These are phyloP conservation scores for Torymus texanus DNA, from an alignment of 2,888 invertebrate species.

Conservation along the genomic window DNA sequence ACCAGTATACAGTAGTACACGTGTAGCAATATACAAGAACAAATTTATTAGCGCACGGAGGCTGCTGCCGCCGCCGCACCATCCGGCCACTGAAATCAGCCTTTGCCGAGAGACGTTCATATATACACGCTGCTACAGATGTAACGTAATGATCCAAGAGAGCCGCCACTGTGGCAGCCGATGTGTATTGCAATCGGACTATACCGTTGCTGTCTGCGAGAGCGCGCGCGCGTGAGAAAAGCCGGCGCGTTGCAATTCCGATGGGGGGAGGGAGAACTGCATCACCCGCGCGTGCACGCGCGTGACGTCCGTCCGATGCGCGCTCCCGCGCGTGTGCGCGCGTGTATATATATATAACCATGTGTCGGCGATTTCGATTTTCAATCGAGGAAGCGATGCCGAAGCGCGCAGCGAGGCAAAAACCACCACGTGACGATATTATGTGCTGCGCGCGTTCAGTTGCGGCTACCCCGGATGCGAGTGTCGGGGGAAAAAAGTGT, in stretches of 20 bases:
- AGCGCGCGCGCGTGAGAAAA: conserved; percentile 42
- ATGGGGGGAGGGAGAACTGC: not conserved
- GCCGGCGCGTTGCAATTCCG: conserved; percentile 40
- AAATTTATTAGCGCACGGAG: conserved; percentile 42
- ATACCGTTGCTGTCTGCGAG: conserved; percentile 28
- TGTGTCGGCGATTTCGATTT: conserved; percentile 55
- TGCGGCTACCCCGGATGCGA: not conserved
- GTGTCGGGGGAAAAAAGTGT: not conserved
- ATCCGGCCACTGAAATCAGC: conserved; percentile 18
- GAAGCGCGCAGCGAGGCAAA: not conserved
- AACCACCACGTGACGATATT: conserved; percentile 29
- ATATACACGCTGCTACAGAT: conserved; percentile 33
- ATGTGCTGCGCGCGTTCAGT: not conserved
- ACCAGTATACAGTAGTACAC: not conserved
- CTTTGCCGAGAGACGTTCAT: not conserved
- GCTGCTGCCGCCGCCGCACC: no score
- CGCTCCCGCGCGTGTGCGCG: no score
- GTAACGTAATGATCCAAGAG: conserved; percentile 26
- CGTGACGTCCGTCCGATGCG: conserved; percentile 57
- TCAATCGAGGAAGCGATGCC: conserved; percentile 45
- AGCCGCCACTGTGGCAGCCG: conserved; percentile 12
- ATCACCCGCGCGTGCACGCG: conserved; percentile 29
- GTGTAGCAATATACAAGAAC: conserved; percentile 4
- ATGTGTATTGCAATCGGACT: conserved; percentile 30
- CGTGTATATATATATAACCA: conserved; percentile 2